These are phyloP conservation scores for Zonitis immaculata DNA, from an alignment of 2,888 invertebrate species.

Conservation along the genomic window DNA sequence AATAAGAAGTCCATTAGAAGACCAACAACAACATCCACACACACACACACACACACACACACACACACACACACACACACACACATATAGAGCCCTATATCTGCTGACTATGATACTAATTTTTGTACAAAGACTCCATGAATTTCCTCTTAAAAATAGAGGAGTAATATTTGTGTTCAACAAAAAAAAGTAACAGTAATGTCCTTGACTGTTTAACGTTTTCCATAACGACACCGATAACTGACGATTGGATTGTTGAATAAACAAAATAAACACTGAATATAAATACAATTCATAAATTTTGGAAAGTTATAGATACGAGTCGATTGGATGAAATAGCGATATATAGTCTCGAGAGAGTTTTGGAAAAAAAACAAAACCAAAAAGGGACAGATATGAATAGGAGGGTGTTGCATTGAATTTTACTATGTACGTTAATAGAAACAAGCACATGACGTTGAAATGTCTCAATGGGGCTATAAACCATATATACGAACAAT, in stretches of 20 bases:
- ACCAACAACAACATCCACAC: constrained; percentile 14
- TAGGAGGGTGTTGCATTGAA: constrained; percentile 11
- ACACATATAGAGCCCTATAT: no score
- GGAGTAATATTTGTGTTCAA: background rate
- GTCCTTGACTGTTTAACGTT: no score
- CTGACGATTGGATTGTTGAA: no score
- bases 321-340: constrained; percentile 5
- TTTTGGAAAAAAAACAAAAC: no score
- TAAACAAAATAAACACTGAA: no score
- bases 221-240: no score
- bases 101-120: constrained; percentile 5
- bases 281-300: no score
- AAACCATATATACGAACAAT: constrained; percentile 19
- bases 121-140: constrained; percentile 1
- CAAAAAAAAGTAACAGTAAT: no score
- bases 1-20: constrained; percentile 17
- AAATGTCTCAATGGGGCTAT: constrained; percentile 28
- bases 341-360: constrained; percentile 7
- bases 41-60: no score
- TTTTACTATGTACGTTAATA: constrained; percentile 25
- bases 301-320: no score
- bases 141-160: background rate
- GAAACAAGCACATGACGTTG: constrained; percentile 25
- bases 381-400: no score
- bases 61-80: no score